These are phyloP conservation scores for Trichonephila clavipes DNA, from an alignment of 1,140 invertebrate species.

Conservation along the genomic window DNA sequence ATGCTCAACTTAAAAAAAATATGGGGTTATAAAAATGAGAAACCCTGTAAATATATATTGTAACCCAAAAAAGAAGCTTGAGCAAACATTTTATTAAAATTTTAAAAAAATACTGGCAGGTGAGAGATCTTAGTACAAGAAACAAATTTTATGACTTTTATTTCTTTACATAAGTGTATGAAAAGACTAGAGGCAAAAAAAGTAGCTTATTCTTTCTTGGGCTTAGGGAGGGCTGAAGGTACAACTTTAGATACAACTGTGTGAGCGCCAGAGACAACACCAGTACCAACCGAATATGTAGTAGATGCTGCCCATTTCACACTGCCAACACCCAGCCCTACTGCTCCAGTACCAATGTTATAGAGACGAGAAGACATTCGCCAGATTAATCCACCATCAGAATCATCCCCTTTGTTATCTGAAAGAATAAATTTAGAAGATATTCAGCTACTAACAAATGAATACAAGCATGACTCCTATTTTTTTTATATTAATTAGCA, in stretches of 20 bases:
- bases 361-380: constrained; percentile 53
- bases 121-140: background rate
- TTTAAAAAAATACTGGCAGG: constrained; percentile 33
- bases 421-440: background rate
- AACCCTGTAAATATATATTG: background rate
- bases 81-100: constrained; percentile 1
- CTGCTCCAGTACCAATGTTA: constrained; percentile 65
- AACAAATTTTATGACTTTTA: constrained; percentile 11
- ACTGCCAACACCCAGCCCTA: constrained; percentile 63
- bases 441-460: background rate
- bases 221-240: constrained; percentile 59
- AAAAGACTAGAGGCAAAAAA: background rate
- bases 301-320: constrained; percentile 73
- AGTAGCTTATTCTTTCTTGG: constrained; percentile 71
- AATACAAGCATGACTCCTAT: background rate
- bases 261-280: constrained; percentile 54
- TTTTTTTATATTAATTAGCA: too few relatives aligned
- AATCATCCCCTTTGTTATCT: background rate
- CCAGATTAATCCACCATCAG: constrained; percentile 35
- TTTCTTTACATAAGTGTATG: background rate
- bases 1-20: constrained; percentile 36
- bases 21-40: background rate
- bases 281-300: constrained; percentile 61
- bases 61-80: background rate
- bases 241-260: constrained; percentile 66